Evolutionary conservation across 2,797 vertebrate genomes (phyloP), one percentile per base, ranked within the genome.

Genomic region (Knipowitschia caucasica): DNA sequence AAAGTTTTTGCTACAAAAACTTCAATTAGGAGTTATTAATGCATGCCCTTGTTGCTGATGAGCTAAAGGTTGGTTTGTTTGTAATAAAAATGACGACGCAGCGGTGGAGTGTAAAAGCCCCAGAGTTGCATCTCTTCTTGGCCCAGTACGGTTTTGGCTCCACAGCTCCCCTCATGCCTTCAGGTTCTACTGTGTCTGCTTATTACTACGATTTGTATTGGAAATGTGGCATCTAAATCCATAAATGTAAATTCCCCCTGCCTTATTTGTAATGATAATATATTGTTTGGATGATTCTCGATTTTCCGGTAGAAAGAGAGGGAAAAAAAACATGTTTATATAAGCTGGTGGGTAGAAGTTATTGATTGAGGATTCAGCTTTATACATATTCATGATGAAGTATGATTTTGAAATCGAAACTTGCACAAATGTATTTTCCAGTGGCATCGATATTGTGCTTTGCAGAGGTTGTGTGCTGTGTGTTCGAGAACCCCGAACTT

Each of bases 231-330:
- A 63, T 81, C 72, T 77, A 50, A 88, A 88, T 91, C 89, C 71
- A 91, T 90, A 90, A 85, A 90, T 90, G 88, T 83, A 89, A 89
- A 91, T 87, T 57, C 11, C 17, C 29, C 39, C 75, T 51, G 18
- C 69, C 73, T 86, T 74, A 87, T 89, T 87, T 88, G 82, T 81
- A 78, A 89, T 88, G 88, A 87, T 88, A 89, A 89, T 88, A 78
- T 82, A 81, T 85, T 84, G 79, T 83, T 83, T 83, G 76, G 83
- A 78, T 81, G 71, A 77, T 80, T 67, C 68, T 78, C 83, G 79
- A 83, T 83, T 76, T 78, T 52, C 71, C 69, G 60, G 59, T 23
- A 45, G 31, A 45, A 39, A 64, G 71, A n/a, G n/a, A n/a, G n/a
- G n/a, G n/a, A n/a, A n/a, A 79, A 69, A 64, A 60, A 30, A 15